These are phyloP conservation scores for Drosophila ohnishii DNA, from an alignment of 1,140 invertebrate genomes.

Conservation along the genomic window DNA sequence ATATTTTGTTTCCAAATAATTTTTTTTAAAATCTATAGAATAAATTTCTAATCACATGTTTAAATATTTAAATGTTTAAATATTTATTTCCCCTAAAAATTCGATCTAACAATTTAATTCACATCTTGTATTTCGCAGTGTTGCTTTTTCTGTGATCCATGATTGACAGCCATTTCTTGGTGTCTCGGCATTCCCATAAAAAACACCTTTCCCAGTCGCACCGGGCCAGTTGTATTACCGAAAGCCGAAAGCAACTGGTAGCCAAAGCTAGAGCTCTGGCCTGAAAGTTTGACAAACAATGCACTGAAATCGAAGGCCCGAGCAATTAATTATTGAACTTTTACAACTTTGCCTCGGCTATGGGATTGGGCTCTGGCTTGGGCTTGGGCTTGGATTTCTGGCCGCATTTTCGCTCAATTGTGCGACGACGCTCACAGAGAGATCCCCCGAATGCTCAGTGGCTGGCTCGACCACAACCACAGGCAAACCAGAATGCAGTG, in stretches of 20 bases:
- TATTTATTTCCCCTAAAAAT: neutral
- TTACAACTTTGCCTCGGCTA: conserved; percentile 59
- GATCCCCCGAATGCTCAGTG: conserved; percentile 46
- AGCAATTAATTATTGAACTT: conserved; percentile 78
- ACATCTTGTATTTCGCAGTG: conserved; percentile 9
- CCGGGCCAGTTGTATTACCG: conserved; percentile 41
- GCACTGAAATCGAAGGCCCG: conserved; percentile 59
- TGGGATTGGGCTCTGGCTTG: conserved; percentile 15
- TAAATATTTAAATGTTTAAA: too few species aligned
- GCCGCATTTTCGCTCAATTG: conserved; percentile 53
- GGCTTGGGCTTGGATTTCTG: conserved; percentile 1
- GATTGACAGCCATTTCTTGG: conserved; percentile 40
- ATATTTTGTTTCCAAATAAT: too few species aligned
- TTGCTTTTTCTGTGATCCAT: conserved; percentile 9
- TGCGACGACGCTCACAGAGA: conserved; percentile 35
- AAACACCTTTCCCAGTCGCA: conserved; percentile 45
- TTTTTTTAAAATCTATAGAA: too few species aligned
- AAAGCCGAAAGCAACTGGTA: conserved; percentile 24
- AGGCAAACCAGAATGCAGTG: conserved; percentile 62
- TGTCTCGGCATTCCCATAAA: conserved; percentile 31
- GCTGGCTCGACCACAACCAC: conserved; percentile 43
- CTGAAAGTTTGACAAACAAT: conserved; percentile 53
- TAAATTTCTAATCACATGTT: too few species aligned
- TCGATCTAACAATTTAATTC: neutral
- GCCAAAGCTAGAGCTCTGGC: conserved; percentile 20